Conservation (phyloP, 1,140 invertebrate genomes). For the Mamestra configurata region DNA sequence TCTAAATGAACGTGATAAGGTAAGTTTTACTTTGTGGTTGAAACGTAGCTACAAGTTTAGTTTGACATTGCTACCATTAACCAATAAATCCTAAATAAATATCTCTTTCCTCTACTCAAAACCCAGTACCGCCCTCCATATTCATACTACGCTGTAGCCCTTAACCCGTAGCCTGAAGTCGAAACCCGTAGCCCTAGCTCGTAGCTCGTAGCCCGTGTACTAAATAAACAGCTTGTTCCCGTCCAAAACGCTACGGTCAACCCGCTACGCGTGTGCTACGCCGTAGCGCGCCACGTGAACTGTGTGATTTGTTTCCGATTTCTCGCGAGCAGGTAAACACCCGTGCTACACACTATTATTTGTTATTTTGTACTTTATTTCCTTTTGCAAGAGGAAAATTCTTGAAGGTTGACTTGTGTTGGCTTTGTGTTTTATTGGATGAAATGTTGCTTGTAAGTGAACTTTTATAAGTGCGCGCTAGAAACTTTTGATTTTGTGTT, state of each 20-base stretch:
- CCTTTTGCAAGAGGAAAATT: slow-evolving; percentile 9
- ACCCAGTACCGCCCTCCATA: too few species aligned
- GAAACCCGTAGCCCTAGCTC: not conserved
- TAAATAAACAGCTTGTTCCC: not conserved
- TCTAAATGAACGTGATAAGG: too few species aligned
- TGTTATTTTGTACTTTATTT: slow-evolving; percentile 42
- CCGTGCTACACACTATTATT: slow-evolving; percentile 64
- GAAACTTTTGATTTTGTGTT: too few species aligned
- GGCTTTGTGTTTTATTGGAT: not conserved
- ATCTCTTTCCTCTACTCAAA: too few species aligned
- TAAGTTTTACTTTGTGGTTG: too few species aligned
- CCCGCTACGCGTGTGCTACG: slow-evolving; percentile 28
- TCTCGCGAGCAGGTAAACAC: slow-evolving; percentile 69
- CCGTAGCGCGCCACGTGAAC: slow-evolving; percentile 50
- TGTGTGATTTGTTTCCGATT: slow-evolving; percentile 74
- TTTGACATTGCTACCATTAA: too few species aligned
- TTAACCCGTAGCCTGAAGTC: not conserved
- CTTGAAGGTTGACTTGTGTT: not conserved
- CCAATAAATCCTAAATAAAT: too few species aligned
- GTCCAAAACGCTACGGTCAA: slow-evolving; percentile 33
- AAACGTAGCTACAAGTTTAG: too few species aligned
- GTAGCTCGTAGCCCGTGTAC: not conserved
- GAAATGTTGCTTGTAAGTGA: not conserved
- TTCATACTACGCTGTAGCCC: slow-evolving; percentile 44
- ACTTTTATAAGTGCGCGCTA: too few species aligned